Percentiles rank a stretch among this genome's conserved stretches.
These are phyloP conservation scores for Microcebus jonahi DNA, from an alignment of 2,113 vertebrate genomes.

Conservation along the genomic window DNA sequence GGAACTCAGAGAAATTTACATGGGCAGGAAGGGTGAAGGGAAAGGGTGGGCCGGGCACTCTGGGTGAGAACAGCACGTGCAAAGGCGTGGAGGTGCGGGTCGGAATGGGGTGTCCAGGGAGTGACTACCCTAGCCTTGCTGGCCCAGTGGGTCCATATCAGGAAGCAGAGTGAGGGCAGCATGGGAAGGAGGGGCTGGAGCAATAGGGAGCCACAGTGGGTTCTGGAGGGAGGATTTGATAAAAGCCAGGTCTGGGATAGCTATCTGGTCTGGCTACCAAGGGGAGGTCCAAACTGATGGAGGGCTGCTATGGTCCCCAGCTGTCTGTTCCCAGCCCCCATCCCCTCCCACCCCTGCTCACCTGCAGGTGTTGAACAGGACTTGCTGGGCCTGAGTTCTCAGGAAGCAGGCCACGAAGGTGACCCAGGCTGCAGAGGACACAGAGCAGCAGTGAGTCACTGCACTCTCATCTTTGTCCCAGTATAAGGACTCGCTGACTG, in stretches of 20 bases:
- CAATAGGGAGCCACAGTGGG: neutral
- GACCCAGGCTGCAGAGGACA: constrained; percentile 69
- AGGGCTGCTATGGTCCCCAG: neutral
- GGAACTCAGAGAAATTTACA: neutral
- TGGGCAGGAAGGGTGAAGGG: neutral
- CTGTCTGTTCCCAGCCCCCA: neutral
- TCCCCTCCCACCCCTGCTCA: neutral
- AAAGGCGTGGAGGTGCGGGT: no score
- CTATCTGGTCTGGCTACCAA: neutral
- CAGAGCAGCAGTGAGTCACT: neutral
- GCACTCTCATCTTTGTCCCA: neutral
- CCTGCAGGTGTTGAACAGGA: constrained; percentile 66
- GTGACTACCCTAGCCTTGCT: neutral
- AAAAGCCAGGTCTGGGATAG: neutral
- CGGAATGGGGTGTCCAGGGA: neutral
- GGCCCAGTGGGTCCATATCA: neutral
- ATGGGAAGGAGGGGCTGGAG: neutral
- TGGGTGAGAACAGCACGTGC: neutral
- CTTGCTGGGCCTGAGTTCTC: constrained; percentile 58
- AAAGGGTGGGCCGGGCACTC: neutral
- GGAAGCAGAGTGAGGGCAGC: neutral
- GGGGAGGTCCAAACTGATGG: neutral
- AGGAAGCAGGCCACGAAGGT: constrained; percentile 65
- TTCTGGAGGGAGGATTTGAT: neutral
- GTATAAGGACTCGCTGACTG: neutral